Conservation (phyloP, 2,888 invertebrate species). For the Epirrhoe alternata region DNA sequence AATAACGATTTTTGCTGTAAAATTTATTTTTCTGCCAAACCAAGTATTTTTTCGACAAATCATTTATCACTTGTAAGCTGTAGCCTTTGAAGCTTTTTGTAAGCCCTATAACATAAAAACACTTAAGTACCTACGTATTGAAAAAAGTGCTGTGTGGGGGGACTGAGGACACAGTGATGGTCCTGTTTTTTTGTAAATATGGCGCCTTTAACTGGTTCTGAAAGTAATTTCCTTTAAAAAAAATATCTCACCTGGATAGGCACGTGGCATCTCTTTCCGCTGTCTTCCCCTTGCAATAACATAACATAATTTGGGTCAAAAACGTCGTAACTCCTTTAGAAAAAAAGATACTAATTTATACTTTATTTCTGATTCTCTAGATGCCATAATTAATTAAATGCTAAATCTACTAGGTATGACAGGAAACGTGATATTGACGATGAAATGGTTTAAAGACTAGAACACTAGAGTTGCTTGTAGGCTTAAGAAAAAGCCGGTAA, state of each 20-base stretch:
- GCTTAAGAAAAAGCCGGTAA: background rate
- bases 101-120: no score
- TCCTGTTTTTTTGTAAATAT: background rate
- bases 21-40: no score
- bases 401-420: background rate
- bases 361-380: background rate
- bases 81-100: no score
- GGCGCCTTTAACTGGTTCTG: conserved; percentile 23
- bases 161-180: background rate
- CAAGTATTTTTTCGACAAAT: no score
- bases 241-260: conserved; percentile 67
- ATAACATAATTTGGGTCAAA: conserved; percentile 30
- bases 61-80: no score
- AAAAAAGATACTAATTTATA: background rate
- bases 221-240: conserved; percentile 64
- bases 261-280: conserved; percentile 74
- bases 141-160: no score
- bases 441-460: background rate
- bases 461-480: background rate
- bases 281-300: conserved; percentile 54
- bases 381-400: background rate
- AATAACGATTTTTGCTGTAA: no score
- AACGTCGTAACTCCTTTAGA: conserved; percentile 44
- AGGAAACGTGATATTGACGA: background rate
- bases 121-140: no score